These are phyloP conservation scores for Chrysolophus pictus DNA, from an alignment of 2,797 vertebrate species.

Conservation along the genomic window DNA sequence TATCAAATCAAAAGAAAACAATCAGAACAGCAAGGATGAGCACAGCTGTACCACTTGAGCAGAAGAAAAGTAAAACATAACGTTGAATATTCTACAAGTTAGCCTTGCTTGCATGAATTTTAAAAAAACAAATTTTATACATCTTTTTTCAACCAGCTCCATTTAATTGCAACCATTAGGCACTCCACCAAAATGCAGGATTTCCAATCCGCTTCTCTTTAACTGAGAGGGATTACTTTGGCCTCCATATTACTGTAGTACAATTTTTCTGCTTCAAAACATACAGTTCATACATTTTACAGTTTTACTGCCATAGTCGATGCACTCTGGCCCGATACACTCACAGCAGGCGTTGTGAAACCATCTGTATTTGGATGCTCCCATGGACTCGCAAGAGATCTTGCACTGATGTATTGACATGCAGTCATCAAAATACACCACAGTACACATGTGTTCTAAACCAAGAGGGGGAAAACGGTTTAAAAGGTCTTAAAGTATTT, in stretches of 20 bases:
- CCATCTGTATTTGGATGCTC: conserved; percentile 98
- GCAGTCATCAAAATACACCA: conserved; percentile 99
- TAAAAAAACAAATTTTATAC: conserved; percentile 37
- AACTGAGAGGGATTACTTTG: conserved; percentile 44
- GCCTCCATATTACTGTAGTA: background rate
- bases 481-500: background rate
- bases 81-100: conserved; percentile 40
- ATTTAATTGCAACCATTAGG: conserved; percentile 39
- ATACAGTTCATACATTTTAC: conserved; percentile 99
- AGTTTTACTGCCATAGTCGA: conserved; percentile 97
- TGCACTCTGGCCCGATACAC: conserved; percentile 95
- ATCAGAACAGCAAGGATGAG: conserved; percentile 20
- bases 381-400: conserved; percentile 98
- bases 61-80: conserved; percentile 17
- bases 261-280: conserved; percentile 81
- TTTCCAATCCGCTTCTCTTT: conserved; percentile 18
- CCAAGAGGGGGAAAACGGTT: background rate
- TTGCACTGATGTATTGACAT: conserved; percentile 99
- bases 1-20: conserved; percentile 42
- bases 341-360: conserved; percentile 99
- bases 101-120: conserved; percentile 7
- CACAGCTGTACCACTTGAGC: background rate
- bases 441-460: conserved; percentile 95
- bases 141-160: conserved; percentile 38
- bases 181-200: background rate